Conservation (phyloP, 1,140 invertebrate species). For the Orchestia grillus region DNA sequence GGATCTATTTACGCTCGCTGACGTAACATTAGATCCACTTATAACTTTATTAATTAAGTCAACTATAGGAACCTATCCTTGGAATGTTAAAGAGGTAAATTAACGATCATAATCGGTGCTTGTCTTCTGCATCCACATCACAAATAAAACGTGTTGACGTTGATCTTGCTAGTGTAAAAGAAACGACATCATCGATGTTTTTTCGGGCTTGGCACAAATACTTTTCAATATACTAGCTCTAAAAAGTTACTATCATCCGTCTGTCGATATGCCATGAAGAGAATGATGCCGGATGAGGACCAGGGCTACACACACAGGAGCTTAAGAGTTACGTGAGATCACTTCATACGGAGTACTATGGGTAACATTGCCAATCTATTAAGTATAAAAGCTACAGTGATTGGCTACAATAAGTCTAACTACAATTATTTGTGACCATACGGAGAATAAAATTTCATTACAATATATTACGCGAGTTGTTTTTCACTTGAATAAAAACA, state of each 20-base stretch:
- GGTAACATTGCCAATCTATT: not conserved
- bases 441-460: not conserved
- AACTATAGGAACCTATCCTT: not conserved
- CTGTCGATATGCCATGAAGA: not conserved
- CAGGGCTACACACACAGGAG: not conserved
- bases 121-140: not conserved
- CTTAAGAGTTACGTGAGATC: not conserved
- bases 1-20: not conserved
- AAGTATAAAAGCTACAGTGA: constrained; percentile 1
- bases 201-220: not conserved
- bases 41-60: not conserved
- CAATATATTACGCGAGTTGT: not conserved
- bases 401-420: not conserved
- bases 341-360: not conserved
- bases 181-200: not conserved
- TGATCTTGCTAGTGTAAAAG: not conserved
- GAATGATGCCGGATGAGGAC: not conserved
- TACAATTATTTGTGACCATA: not conserved
- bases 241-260: not conserved
- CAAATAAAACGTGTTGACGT: not conserved
- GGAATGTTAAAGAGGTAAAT: not conserved
- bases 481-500: not conserved
- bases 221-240: not conserved
- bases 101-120: not conserved
- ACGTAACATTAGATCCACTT: not conserved